Evolutionary conservation across 2,113 vertebrate species (phyloP), one percentile per base, ranked within the genome.

Genomic region (Hypanus sabinus): DNA sequence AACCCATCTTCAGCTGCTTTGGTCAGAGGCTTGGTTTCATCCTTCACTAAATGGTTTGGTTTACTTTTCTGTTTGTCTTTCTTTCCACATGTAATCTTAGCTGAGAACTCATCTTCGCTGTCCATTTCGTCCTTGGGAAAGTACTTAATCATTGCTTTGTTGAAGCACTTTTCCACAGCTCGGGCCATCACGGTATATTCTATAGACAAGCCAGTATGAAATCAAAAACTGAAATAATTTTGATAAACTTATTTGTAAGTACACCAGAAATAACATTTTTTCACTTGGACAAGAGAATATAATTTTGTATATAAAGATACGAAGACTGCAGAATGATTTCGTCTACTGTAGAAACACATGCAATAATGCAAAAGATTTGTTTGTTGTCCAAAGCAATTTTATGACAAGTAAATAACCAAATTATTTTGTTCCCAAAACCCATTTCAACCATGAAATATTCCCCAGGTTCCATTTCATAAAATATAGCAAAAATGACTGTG

Each of bases 61-160:
- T 87, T 94, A n/a, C 55, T 87, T 33, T 55, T 87, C 33, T 87
- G 60, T 68, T 83, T 94, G 46, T 94, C 81, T 80, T 71, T 80
- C 77, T 94, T 80, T 36, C 70, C 76, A 77, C 60, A 79, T 22
- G 71, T 36, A 5, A 36, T 55, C 38, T 93, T 55, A 55, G 9
- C n/a, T 87, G 46, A 33, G n/a, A 79, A 71, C 0, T 93, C 94
- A 30, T 88, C 94, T 33, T 94, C 94, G 12, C 76, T 94, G 20
- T 94, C 94, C 14, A 77, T 60, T 87, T 94, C 55, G n/a, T 94
- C 94, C 33, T 62, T 81, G 7, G 93, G 94, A 70, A 94, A 94
- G 18, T 94, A 94, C 68, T 94, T 94, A 11, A 36, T 36, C 93
- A 94, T 88, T 62, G 94, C 94, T 55, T 94, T 94, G 80, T 75